These are phyloP conservation scores for Apis cerana DNA, from an alignment of 1,140 invertebrate species.

Conservation along the genomic window DNA sequence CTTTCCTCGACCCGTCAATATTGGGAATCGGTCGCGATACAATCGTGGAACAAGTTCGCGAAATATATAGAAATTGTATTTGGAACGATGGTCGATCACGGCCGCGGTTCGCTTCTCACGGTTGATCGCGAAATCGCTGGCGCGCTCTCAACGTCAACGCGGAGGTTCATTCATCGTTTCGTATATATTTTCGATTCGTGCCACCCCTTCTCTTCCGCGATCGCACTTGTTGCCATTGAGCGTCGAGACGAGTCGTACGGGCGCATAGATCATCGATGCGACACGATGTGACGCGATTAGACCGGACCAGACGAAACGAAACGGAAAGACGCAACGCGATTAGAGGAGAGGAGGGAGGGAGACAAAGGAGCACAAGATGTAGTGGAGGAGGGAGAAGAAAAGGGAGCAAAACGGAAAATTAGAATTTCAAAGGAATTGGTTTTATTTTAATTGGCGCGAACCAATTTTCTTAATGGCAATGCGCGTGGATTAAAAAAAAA, in stretches of 20 bases:
- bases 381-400: neutral
- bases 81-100: neutral
- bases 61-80: no score
- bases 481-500: neutral
- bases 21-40: no score
- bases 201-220: constrained; percentile 11
- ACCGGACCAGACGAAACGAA: neutral
- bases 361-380: neutral
- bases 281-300: neutral
- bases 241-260: constrained; percentile 14
- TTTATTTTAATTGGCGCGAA: no score
- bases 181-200: constrained; percentile 60
- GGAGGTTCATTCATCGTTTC: constrained; percentile 65
- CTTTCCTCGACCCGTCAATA: no score
- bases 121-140: constrained; percentile 54
- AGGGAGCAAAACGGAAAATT: neutral
- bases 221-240: constrained; percentile 60
- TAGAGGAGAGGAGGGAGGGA: neutral
- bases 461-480: no score
- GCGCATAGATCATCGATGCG: constrained; percentile 37
- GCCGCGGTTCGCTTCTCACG: neutral
- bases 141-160: constrained; percentile 56
- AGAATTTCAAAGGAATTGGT: constrained; percentile 15
- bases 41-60: no score
- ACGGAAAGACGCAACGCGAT: neutral